phyloP scores from a whole-genome alignment of 2,113 vertebrate genomes.

The Apteryx owenii region DNA sequence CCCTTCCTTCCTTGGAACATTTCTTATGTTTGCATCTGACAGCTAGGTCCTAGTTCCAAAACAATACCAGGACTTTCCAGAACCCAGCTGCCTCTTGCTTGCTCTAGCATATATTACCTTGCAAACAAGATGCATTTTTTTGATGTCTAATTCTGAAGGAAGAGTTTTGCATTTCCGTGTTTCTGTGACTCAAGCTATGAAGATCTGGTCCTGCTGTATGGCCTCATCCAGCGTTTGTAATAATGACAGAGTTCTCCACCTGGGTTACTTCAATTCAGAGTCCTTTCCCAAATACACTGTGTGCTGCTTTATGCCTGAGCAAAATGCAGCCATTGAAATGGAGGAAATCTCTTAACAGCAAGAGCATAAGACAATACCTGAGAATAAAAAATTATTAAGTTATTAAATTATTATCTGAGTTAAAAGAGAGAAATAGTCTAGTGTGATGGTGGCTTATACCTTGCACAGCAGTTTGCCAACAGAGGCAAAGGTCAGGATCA shows the following conservation, averaged over 20 bases:
- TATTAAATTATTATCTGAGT: neutral
- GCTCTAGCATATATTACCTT: neutral
- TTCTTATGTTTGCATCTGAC: neutral
- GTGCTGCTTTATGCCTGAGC: neutral
- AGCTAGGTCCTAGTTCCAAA: neutral
- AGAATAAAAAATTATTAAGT: neutral
- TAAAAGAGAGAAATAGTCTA: neutral
- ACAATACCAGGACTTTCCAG: neutral
- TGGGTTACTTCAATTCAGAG: conserved; percentile 54
- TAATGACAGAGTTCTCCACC: neutral
- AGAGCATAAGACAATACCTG: neutral
- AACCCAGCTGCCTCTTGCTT: neutral
- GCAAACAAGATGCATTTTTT: neutral
- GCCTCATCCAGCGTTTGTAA: neutral
- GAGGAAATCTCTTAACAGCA: neutral
- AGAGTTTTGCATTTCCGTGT: conserved; percentile 11
- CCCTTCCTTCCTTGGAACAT: neutral
- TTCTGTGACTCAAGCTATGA: neutral
- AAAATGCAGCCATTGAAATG: neutral
- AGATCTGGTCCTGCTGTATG: neutral
- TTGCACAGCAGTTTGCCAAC: neutral
- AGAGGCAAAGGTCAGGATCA: neutral
- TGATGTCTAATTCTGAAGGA: neutral
- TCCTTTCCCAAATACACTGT: neutral
- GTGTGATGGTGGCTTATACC: rapidly evolving